A percentile compares a stretch with the other conserved stretches of the same genome.
phyloP scores from a whole-genome alignment of 2,797 vertebrate species.

The Mus minutoides region DNA sequence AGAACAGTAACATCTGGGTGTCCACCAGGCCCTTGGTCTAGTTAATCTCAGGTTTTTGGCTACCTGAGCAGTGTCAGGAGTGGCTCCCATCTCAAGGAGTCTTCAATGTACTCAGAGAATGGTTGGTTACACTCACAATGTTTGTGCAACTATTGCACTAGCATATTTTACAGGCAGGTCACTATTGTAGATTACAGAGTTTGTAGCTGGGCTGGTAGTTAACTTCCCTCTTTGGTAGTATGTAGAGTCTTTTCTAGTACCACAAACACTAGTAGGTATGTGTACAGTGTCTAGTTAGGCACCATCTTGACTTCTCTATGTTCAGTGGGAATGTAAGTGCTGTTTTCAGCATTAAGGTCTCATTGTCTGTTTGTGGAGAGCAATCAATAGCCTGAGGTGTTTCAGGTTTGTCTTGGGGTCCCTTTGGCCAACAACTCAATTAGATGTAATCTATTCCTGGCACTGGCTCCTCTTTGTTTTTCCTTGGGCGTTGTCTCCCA shows the following conservation, averaged over 20 bases:
- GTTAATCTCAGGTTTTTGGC: not conserved
- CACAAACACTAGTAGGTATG: not conserved
- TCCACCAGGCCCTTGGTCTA: not conserved
- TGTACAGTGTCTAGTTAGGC: not conserved
- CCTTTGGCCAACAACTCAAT: not conserved
- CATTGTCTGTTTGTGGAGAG: not conserved
- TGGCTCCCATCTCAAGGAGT: not conserved
- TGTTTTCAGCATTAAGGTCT: not conserved
- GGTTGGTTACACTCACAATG: not conserved
- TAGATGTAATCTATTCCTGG: not conserved
- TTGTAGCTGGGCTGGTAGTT: not conserved
- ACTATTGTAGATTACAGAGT: not conserved
- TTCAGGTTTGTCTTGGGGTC: not conserved
- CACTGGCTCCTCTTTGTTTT: not conserved
- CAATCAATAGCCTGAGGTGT: not conserved
- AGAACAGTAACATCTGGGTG: not conserved
- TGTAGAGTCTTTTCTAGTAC: not conserved
- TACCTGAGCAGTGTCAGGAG: not conserved
- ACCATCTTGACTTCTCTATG: not conserved
- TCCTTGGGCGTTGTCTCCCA: not conserved
- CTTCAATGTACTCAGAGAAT: not conserved
- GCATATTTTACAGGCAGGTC: not conserved
- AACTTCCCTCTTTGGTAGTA: not conserved
- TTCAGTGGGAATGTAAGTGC: not conserved
- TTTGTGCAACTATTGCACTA: not conserved